Evolutionary conservation across 2,113 vertebrate species (phyloP).

Genomic region (Paratilapia polleni): DNA sequence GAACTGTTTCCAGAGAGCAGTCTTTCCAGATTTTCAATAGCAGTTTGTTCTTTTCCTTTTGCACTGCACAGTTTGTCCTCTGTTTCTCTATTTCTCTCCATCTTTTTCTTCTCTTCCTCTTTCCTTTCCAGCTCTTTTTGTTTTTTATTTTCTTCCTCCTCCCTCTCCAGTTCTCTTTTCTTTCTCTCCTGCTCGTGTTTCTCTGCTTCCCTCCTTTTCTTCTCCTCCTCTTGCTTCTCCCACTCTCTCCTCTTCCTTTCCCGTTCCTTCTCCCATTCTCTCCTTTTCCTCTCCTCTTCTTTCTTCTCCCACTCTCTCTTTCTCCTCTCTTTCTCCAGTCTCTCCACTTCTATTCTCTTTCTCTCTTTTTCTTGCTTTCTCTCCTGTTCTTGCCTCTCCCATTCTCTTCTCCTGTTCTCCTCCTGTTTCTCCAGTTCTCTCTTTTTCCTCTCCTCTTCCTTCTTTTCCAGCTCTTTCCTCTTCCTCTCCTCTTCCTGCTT

Average conservation of each 20-base stretch:
- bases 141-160: constrained; percentile 30
- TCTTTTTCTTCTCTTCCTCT: constrained; percentile 46
- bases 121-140: constrained; percentile 23
- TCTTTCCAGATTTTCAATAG: constrained; percentile 76
- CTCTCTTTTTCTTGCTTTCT: constrained; percentile 42
- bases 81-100: constrained; percentile 6
- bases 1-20: constrained; percentile 60
- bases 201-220: constrained; percentile 29
- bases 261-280: constrained; percentile 38
- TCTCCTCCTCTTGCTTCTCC: constrained; percentile 35
- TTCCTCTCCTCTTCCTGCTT: constrained; percentile 54
- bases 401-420: constrained; percentile 46
- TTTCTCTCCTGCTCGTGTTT: constrained; percentile 26
- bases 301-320: constrained; percentile 35
- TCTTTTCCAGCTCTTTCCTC: constrained; percentile 46
- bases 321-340: constrained; percentile 48
- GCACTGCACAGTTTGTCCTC: constrained; percentile 18
- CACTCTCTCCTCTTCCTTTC: constrained; percentile 34
- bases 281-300: constrained; percentile 34
- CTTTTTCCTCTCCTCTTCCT: constrained; percentile 45
- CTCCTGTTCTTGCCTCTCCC: constrained; percentile 51
- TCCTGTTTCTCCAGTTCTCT: constrained; percentile 40
- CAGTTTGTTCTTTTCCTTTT: constrained; percentile 67
- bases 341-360: constrained; percentile 40
- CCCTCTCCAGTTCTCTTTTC: constrained; percentile 32